A percentile compares a stretch with the other conserved stretches of the same genome.
These are phyloP conservation scores for Sceloporus tristichus DNA, from an alignment of 2,113 vertebrate genomes.

Conservation along the genomic window DNA sequence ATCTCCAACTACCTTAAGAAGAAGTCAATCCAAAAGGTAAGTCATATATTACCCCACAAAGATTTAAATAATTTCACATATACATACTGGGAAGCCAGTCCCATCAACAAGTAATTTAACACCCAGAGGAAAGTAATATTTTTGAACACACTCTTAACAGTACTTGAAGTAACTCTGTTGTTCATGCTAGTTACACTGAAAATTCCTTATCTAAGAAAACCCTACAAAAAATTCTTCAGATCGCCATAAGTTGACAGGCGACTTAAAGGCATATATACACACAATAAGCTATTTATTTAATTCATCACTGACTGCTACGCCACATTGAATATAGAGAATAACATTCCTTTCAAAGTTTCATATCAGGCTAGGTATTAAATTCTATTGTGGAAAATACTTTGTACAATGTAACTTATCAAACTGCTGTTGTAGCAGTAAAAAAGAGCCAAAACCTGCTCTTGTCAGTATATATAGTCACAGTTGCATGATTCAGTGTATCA, in stretches of 20 bases:
- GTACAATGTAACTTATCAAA: not conserved
- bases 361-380: not conserved
- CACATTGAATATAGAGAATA: constrained; percentile 8
- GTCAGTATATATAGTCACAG: constrained; percentile 15
- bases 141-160: not conserved
- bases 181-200: not conserved
- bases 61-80: not conserved
- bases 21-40: not conserved
- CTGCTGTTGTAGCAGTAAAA: not conserved
- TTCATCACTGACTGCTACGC: not conserved
- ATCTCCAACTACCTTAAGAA: not conserved
- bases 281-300: not conserved
- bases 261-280: too few species aligned
- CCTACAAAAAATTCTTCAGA: too few species aligned
- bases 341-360: not conserved
- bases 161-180: constrained; percentile 1
- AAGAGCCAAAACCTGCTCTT: not conserved
- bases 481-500: not conserved
- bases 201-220: too few species aligned
- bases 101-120: not conserved
- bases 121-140: not conserved
- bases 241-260: too few species aligned
- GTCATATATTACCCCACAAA: not conserved
- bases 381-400: not conserved
- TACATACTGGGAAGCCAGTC: not conserved